phyloP scores from a whole-genome alignment of 2,888 invertebrate genomes.

The Syritta pipiens region DNA sequence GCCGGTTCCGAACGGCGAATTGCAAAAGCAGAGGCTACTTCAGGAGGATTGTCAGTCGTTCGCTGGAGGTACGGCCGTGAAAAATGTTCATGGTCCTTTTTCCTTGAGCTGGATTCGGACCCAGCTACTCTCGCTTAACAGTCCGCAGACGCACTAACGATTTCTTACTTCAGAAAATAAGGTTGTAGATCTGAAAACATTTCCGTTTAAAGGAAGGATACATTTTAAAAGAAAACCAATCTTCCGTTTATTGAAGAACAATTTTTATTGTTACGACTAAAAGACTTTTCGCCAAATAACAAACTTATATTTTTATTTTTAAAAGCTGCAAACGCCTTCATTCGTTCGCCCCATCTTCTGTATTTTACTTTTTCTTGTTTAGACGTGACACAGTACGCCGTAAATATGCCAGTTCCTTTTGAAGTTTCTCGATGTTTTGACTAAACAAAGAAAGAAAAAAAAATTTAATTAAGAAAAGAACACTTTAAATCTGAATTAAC shows the following conservation, averaged over 20 bases:
- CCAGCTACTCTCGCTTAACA: no score
- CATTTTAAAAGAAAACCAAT: neutral
- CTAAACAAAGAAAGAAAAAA: conserved; percentile 19
- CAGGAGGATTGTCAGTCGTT: no score
- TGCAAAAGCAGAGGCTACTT: no score
- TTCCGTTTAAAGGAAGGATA: no score
- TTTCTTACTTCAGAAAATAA: no score
- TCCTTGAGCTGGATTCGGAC: no score
- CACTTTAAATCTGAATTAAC: neutral
- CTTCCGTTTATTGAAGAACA: neutral
- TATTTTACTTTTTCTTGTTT: conserved; percentile 68
- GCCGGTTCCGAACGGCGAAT: no score
- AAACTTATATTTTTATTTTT: neutral
- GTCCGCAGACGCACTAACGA: no score
- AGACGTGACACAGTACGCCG: conserved; percentile 74
- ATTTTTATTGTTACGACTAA: neutral
- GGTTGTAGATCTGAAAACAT: no score
- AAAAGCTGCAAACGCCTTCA: no score
- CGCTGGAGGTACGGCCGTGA: no score
- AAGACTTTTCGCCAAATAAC: neutral
- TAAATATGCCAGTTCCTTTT: conserved; percentile 73
- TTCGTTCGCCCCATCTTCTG: no score
- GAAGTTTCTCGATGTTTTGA: conserved; percentile 72
- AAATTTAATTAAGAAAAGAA: neutral
- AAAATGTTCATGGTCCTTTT: neutral